A percentile compares a stretch with the other conserved stretches of the same genome.
phyloP scores from a whole-genome alignment of 2,797 vertebrate species.

The Varecia variegata region DNA sequence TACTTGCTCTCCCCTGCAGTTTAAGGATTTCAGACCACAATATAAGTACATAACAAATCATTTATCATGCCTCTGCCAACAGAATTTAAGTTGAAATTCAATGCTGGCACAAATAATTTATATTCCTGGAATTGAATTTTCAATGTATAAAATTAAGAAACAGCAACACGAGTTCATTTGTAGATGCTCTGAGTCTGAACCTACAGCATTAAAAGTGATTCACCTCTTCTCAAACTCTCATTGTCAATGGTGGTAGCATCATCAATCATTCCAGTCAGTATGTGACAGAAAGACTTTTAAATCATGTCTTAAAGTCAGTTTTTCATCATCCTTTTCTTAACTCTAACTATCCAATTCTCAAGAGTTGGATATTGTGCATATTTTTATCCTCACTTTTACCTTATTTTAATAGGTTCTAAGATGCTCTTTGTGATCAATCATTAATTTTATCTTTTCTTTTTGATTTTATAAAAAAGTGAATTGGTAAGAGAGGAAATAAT shows the following conservation, averaged over 20 bases:
- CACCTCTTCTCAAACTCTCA: slow-evolving; percentile 15
- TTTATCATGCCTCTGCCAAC: neutral
- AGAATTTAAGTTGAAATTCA: neutral
- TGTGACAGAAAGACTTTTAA: slow-evolving; percentile 40
- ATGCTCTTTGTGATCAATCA: neutral
- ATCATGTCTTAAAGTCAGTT: neutral
- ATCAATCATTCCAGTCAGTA: neutral
- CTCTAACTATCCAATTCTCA: neutral
- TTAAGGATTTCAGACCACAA: slow-evolving; percentile 34
- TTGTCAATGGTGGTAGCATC: neutral
- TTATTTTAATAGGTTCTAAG: neutral
- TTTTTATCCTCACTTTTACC: neutral
- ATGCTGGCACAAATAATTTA: neutral
- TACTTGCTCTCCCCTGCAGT: neutral
- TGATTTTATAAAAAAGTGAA: neutral
- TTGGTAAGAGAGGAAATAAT: neutral
- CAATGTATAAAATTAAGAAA: slow-evolving; percentile 59
- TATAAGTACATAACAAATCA: slow-evolving; percentile 7
- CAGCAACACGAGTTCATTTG: slow-evolving; percentile 22
- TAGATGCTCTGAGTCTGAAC: slow-evolving; percentile 41
- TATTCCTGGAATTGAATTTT: slow-evolving; percentile 16
- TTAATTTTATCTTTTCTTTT: neutral
- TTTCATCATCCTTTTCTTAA: slow-evolving; percentile 47
- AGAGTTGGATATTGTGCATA: neutral
- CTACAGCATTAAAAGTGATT: neutral